Evolutionary conservation across 2,113 vertebrate genomes (phyloP).

Genomic region (Ailurus styani): DNA sequence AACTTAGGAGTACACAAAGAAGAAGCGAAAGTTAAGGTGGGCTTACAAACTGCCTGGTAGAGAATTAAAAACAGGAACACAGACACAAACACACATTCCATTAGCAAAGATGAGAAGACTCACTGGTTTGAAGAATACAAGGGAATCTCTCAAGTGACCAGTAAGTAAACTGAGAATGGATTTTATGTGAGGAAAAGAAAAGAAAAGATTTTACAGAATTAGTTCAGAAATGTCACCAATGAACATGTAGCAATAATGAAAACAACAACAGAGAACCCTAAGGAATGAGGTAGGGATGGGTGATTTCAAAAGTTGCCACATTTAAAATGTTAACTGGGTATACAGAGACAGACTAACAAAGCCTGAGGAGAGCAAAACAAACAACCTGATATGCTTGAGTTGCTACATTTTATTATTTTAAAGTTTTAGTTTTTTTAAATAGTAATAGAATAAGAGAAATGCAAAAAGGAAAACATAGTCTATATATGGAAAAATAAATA

Average conservation of each 20-base stretch:
- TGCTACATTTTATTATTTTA: neutral
- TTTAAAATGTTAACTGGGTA: neutral
- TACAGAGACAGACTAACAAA: neutral
- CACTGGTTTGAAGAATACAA: neutral
- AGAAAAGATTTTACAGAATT: neutral
- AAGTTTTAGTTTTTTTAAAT: neutral
- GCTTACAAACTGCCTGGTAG: neutral
- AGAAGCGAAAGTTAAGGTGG: neutral
- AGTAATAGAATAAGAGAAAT: neutral
- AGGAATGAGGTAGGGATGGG: accelerated
- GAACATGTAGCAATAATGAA: neutral
- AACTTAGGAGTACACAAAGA: neutral
- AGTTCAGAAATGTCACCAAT: neutral
- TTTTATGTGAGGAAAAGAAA: neutral
- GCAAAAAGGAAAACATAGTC: neutral
- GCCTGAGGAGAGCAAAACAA: neutral
- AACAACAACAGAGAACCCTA: neutral
- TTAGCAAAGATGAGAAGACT: neutral
- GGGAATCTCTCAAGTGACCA: neutral
- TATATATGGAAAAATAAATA: neutral
- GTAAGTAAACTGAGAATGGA: neutral
- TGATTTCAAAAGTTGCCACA: neutral
- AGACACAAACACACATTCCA: neutral
- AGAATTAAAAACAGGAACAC: neutral
- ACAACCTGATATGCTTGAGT: neutral